phyloP scores from a whole-genome alignment of 2,888 invertebrate species.

The Hylaea fasciaria region DNA sequence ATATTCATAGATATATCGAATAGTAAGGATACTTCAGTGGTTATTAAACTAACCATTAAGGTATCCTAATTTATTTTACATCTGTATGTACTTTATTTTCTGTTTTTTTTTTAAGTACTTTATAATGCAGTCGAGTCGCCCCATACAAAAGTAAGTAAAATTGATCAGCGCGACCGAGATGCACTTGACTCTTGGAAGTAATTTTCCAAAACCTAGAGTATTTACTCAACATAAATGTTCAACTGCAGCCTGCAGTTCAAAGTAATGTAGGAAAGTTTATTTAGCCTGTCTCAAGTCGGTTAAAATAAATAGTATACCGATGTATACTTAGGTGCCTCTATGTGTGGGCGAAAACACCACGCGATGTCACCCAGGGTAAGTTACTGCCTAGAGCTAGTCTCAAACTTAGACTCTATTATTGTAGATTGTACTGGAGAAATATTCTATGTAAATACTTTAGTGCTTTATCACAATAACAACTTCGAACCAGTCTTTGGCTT shows the following conservation, averaged over 20 bases:
- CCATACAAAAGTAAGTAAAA: too few species aligned
- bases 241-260: conserved; percentile 11
- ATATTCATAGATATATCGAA: too few species aligned
- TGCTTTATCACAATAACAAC: neutral
- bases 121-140: too few species aligned
- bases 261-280: conserved; percentile 29
- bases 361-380: conserved; percentile 42
- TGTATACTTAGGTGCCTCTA: conserved; percentile 43
- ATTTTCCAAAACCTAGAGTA: neutral
- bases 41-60: too few species aligned
- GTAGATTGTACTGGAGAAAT: conserved; percentile 1
- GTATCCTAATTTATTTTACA: too few species aligned
- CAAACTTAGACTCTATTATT: conserved; percentile 12
- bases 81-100: too few species aligned
- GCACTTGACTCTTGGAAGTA: neutral
- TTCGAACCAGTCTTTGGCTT: neutral
- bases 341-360: conserved; percentile 47
- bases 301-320: conserved; percentile 43
- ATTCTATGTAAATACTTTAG: neutral
- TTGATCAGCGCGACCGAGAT: too few species aligned
- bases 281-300: conserved; percentile 31
- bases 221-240: conserved; percentile 9
- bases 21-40: too few species aligned
- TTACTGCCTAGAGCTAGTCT: conserved; percentile 33
- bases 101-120: too few species aligned